Base-by-base conservation (phyloP, 2,113 vertebrate species). In the Laterallus jamaicensis region DNA sequence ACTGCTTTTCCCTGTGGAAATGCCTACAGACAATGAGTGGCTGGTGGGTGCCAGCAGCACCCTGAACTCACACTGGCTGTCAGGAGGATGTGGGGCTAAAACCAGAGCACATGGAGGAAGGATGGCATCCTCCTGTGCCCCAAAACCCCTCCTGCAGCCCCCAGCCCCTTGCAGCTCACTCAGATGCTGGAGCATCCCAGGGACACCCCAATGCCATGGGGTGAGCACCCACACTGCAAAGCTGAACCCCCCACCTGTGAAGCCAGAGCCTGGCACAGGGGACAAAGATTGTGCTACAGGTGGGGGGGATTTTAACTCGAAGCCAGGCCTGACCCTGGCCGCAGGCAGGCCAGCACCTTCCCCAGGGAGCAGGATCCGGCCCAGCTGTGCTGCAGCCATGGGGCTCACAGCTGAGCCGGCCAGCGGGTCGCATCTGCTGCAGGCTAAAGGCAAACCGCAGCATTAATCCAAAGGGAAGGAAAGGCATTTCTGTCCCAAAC, bases 71-170 rank as follows among this genome's bases (percentile, higher is more conserved):
- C 2, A 0, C 3, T 13, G 32, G n/a, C 29, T 5, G 0, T 15
- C 0, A 0, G 0, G 1, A 25, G 17, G 77, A 29, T 5, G 8
- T 22, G 28, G 28, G 35, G 35, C 16, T 42, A 15, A 77, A 91
- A 44, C 12, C 0, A 1, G 6, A 4, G 11, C 22, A 6, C 0
- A 2, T 0, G 8, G 15, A 6, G 5, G 2, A 28, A 31, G 3
- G 5, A 40, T 63, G 55, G 9, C 28, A 49, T 8, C 49, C 13
- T 37, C 11, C 66, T 3, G 2, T 58, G 32, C 37, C n/a, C n/a
- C 2, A 3, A 50, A n/a, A 18, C 9, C 7, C 21, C 21, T 32
- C 3, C 1, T 64, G 44, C 63, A 50, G 52, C 50, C 74, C 60
- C 37, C 19, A 14, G 12, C 32, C 55, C 29, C 52, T 54, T 28